phyloP scores from a whole-genome alignment of 2,888 invertebrate genomes.

The Gibbula magus region DNA sequence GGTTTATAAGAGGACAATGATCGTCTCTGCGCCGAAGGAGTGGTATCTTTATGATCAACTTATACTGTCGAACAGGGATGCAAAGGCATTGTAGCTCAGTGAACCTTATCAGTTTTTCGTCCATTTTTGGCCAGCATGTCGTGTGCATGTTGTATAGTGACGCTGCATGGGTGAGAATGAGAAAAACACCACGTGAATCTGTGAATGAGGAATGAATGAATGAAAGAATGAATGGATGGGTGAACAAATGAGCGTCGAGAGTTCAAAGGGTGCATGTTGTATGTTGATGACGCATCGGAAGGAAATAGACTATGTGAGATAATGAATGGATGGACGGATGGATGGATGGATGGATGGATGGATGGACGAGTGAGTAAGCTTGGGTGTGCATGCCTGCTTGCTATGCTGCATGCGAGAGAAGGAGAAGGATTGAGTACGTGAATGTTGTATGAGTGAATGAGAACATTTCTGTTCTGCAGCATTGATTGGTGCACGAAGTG shows the following conservation, averaged over 20 bases:
- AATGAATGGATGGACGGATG: background rate
- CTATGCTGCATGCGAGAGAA: background rate
- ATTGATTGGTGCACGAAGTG: background rate
- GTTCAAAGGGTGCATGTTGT: no score
- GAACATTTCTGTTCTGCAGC: background rate
- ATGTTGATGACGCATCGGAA: background rate
- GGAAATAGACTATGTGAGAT: background rate
- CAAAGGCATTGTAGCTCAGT: background rate
- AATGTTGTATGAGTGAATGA: background rate
- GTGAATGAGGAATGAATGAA: background rate
- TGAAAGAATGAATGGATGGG: no score
- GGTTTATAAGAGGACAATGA: no score
- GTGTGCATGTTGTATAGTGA: constrained; percentile 2
- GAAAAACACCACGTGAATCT: background rate
- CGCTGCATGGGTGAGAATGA: background rate
- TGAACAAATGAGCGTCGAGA: no score
- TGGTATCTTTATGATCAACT: no score
- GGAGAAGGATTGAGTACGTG: no score
- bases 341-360: background rate
- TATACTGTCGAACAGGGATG: no score
- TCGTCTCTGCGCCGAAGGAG: no score
- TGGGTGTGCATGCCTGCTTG: background rate
- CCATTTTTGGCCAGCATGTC: background rate
- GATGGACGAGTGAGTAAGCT: background rate
- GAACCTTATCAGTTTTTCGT: constrained; percentile 22